These are phyloP conservation scores for Philaethria dido DNA, from an alignment of 2,888 invertebrate genomes.

Conservation along the genomic window DNA sequence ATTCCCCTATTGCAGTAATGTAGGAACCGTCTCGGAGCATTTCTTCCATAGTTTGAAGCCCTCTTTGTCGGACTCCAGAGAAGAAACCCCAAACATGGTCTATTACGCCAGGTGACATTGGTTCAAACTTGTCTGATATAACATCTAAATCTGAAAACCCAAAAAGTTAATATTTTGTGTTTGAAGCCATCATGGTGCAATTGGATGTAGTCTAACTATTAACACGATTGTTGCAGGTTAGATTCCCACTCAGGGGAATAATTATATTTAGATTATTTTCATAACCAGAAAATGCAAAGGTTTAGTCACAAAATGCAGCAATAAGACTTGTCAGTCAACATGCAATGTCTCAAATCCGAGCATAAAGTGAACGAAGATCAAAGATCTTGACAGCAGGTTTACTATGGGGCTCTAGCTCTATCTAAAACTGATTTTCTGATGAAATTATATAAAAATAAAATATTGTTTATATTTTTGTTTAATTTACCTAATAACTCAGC, in stretches of 20 bases:
- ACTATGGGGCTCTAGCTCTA: no score
- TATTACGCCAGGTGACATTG: conserved; percentile 88
- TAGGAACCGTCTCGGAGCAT: conserved; percentile 92
- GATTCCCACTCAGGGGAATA: no score
- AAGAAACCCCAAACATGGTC: conserved; percentile 94
- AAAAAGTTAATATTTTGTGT: not conserved
- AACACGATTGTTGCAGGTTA: no score
- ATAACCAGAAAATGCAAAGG: no score
- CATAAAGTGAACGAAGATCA: no score
- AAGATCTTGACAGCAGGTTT: no score
- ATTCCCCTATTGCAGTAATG: conserved; percentile 91
- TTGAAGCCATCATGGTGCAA: no score
- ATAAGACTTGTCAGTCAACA: no score
- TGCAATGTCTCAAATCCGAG: no score
- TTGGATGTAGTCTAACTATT: not conserved
- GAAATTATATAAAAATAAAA: not conserved
- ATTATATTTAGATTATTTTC: no score
- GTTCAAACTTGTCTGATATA: conserved; percentile 92
- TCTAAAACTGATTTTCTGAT: not conserved
- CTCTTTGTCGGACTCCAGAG: conserved; percentile 91
- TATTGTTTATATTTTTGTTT: not conserved
- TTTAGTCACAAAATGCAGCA: no score
- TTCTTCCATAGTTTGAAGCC: conserved; percentile 93
- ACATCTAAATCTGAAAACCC: conserved; percentile 87
- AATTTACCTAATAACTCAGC: conserved; percentile 86